Evolutionary conservation across 2,888 invertebrate genomes (phyloP).

Genomic region (Drosophila borealis): DNA sequence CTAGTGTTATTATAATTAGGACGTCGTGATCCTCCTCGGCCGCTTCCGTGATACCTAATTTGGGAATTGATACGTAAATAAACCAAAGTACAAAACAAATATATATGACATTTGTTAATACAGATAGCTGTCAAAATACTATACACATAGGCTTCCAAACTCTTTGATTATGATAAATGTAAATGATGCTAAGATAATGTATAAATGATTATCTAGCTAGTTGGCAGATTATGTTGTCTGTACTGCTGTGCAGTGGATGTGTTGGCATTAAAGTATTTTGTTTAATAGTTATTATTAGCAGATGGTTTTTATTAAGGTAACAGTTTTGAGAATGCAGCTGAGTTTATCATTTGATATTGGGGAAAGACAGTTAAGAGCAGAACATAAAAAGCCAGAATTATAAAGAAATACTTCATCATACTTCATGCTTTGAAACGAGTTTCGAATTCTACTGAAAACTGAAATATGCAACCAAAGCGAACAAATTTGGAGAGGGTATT

Average conservation of each 20-base stretch:
- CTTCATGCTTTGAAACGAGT: constrained; percentile 38
- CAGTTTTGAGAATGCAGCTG: constrained; percentile 48
- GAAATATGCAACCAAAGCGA: constrained; percentile 32
- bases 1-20: constrained; percentile 85
- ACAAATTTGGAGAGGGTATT: background rate
- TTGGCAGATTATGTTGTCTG: constrained; percentile 19
- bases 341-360: constrained; percentile 39
- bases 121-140: constrained; percentile 39
- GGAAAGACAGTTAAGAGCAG: constrained; percentile 48
- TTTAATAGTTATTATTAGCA: constrained; percentile 27
- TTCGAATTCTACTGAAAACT: constrained; percentile 20
- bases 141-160: constrained; percentile 21
- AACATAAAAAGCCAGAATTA: constrained; percentile 74
- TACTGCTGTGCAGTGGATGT: constrained; percentile 31
- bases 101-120: constrained; percentile 21
- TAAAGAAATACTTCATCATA: constrained; percentile 18
- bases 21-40: constrained; percentile 86
- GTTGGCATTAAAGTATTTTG: constrained; percentile 24
- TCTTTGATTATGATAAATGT: constrained; percentile 26
- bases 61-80: constrained; percentile 23
- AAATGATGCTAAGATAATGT: constrained; percentile 25
- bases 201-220: constrained; percentile 37
- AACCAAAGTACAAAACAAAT: constrained; percentile 34
- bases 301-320: constrained; percentile 22
- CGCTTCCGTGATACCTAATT: constrained; percentile 84